Evolutionary conservation across 2,113 vertebrate genomes (phyloP), one percentile per base, ranked within the genome.

Genomic region (Bettongia penicillata): DNA sequence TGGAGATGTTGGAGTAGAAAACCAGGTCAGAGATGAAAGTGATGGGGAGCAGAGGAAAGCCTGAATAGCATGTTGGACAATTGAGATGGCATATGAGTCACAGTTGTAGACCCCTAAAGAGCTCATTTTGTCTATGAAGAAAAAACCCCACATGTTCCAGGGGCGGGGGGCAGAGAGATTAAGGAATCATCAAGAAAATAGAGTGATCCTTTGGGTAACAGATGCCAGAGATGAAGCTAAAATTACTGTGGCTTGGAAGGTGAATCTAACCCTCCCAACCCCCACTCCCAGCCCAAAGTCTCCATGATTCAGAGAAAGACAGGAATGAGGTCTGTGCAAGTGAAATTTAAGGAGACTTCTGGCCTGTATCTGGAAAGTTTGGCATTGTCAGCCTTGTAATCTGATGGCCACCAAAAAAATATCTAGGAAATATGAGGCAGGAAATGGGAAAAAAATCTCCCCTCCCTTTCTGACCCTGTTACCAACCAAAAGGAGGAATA

Each of bases 181-280:
- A 43, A 91, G 51, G 93, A 95, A 53, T 84, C 90, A 37, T 57
- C 53, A 68, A 31, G 93, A 90, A 93, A 89, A 93, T 16, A 37
- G 25, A n/a, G 49, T 48, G 95, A 95, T 51, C 57, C 52, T 93
- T 28, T 48, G 90, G 91, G 68, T 47, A 49, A 51, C 22, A 24
- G 95, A 96, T 68, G 93, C 95, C 97, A 96, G 95, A 95, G n/a
- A 94, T 90, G 90, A 91, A 96, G 96, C 95, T 97, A 97, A 97
- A 95, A 93, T 97, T 97, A 97, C 97, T 95, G 96, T 97, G 97
- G 96, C 97, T 98, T 98, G 97, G 97, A 97, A 97, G 96, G 96
- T 97, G 94, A 97, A 95, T 94, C 93, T 24, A 31, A 92, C 97
- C 61, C 90, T 43, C 68, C 68, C 37, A 22, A 8, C n/a, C n/a